These are phyloP conservation scores for Chrysina gloriosa DNA, from an alignment of 2,888 invertebrate species.

Conservation along the genomic window DNA sequence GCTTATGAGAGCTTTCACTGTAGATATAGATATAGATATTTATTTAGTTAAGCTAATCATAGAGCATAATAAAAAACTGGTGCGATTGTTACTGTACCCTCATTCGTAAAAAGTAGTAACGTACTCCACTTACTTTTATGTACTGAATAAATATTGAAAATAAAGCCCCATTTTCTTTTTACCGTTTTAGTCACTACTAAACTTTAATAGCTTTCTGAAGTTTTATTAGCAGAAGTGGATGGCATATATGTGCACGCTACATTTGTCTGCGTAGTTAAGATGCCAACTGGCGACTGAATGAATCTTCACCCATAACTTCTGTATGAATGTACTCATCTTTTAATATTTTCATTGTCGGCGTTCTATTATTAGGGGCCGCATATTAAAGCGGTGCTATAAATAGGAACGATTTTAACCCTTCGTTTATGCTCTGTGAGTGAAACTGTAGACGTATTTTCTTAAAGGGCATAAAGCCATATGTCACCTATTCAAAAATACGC, in stretches of 20 bases:
- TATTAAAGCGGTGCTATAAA: slow-evolving; percentile 39
- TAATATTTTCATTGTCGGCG: slow-evolving; percentile 40
- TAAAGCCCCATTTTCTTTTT: no score
- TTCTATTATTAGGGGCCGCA: slow-evolving; percentile 32
- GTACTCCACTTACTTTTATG: no score
- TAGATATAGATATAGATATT: no score
- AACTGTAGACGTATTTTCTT: slow-evolving; percentile 47
- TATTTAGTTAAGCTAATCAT: no score
- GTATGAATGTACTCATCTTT: slow-evolving; percentile 30
- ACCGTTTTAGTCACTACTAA: no score
- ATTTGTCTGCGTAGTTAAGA: slow-evolving; percentile 15
- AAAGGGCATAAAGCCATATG: slow-evolving; percentile 48
- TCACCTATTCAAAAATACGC: slow-evolving; percentile 46
- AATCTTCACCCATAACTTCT: slow-evolving; percentile 17
- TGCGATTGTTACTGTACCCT: no score
- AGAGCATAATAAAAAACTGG: no score
- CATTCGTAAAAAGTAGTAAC: no score
- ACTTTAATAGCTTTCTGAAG: no score
- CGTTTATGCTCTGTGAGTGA: slow-evolving; percentile 28
- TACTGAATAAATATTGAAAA: no score
- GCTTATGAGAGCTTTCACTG: no score
- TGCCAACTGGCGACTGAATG: slow-evolving; percentile 21
- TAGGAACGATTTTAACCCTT: slow-evolving; percentile 41
- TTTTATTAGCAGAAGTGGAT: not conserved
- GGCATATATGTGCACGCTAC: not conserved